Evolutionary conservation across 1,140 invertebrate species (phyloP).

Genomic region (Aporrectodea caliginosa): DNA sequence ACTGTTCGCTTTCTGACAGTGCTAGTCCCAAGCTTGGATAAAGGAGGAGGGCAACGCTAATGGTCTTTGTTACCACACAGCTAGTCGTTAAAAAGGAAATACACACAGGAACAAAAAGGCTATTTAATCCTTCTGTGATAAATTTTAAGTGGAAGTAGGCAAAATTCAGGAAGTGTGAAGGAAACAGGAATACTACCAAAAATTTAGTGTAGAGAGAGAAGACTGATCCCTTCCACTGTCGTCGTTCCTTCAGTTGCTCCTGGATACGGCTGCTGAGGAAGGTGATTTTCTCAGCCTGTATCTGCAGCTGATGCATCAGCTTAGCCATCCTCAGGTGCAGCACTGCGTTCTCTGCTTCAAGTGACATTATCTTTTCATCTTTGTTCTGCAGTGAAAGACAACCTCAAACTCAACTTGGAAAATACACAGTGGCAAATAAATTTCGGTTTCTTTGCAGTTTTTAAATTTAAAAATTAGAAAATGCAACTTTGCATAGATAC

Average conservation of each 20-base stretch:
- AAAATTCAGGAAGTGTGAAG: too few relatives aligned
- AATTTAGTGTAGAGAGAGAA: neutral
- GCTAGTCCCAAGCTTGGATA: too few relatives aligned
- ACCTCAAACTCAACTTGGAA: neutral
- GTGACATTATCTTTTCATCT: constrained; percentile 43
- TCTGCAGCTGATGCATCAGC: constrained; percentile 41
- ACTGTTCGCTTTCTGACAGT: too few relatives aligned
- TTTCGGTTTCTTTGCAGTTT: neutral
- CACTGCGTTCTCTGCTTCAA: constrained; percentile 53
- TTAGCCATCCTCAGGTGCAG: constrained; percentile 48
- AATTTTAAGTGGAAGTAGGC: too few relatives aligned
- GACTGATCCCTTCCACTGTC: neutral
- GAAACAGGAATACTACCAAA: neutral
- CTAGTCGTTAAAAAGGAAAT: too few relatives aligned
- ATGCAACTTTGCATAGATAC: too few relatives aligned
- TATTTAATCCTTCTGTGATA: too few relatives aligned
- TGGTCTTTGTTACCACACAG: too few relatives aligned
- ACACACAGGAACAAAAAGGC: too few relatives aligned
- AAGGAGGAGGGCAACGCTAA: too few relatives aligned
- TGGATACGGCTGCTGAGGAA: constrained; percentile 35
- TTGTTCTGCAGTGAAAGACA: constrained; percentile 36
- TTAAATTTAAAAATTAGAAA: neutral
- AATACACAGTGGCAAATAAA: neutral
- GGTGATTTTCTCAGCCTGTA: constrained; percentile 34
- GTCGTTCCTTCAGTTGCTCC: neutral